phyloP scores from a whole-genome alignment of 2,888 invertebrate genomes.

The Dynastes grantii region DNA sequence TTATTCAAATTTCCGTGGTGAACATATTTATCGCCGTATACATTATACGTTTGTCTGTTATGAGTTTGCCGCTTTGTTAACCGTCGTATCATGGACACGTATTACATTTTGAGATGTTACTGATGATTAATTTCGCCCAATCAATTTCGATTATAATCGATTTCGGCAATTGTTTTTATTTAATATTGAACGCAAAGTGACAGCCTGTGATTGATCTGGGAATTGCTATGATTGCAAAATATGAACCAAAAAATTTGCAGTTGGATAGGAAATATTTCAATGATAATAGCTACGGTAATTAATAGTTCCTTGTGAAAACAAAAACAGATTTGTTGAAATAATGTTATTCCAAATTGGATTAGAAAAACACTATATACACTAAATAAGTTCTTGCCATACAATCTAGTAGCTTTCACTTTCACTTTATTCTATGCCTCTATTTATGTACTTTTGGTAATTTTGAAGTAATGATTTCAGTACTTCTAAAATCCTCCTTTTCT shows the following conservation, averaged over 20 bases:
- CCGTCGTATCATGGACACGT: not conserved
- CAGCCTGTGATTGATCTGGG: slow-evolving; percentile 17
- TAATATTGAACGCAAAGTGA: slow-evolving; percentile 21
- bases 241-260: not conserved
- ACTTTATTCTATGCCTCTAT: not conserved
- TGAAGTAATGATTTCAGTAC: too few relatives aligned
- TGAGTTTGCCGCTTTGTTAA: slow-evolving; percentile 17
- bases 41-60: slow-evolving; percentile 11
- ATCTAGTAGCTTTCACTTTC: not conserved
- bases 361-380: not conserved
- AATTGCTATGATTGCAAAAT: not conserved
- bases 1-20: slow-evolving; percentile 46
- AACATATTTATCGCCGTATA: slow-evolving; percentile 29
- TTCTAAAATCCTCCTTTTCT: too few relatives aligned
- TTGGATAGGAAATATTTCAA: not conserved
- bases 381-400: not conserved
- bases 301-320: not conserved
- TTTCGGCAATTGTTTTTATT: slow-evolving; percentile 33
- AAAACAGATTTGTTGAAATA: too few relatives aligned
- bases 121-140: slow-evolving; percentile 32
- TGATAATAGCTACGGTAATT: not conserved
- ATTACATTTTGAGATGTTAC: not conserved
- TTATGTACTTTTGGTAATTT: too few relatives aligned
- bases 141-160: slow-evolving; percentile 34
- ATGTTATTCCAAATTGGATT: too few relatives aligned